Percentiles rank a stretch among this genome's conserved stretches.
Evolutionary conservation across 2,113 vertebrate species (phyloP).

Genomic region (Dermatemys mawii): DNA sequence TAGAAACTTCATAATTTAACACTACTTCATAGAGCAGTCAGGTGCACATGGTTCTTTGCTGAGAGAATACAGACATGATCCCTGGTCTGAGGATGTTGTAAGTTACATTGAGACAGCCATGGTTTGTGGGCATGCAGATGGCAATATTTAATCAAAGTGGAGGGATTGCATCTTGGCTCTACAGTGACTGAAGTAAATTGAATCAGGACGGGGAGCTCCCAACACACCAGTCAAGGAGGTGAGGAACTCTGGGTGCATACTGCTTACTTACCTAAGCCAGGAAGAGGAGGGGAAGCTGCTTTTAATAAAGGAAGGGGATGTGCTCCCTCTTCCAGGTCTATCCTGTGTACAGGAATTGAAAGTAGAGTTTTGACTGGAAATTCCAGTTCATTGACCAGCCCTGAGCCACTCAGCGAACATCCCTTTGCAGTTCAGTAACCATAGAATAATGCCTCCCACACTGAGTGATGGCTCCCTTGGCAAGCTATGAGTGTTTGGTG

Average conservation of each 20-base stretch:
- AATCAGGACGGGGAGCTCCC: too few relatives aligned
- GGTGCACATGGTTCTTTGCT: background rate
- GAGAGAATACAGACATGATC: background rate
- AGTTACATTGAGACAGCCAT: background rate
- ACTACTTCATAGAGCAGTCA: background rate
- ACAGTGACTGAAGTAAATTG: too few relatives aligned
- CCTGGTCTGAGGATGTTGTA: conserved; percentile 12
- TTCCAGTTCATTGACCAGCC: background rate
- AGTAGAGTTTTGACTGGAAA: accelerated
- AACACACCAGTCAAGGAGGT: too few relatives aligned
- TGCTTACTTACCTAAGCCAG: too few relatives aligned
- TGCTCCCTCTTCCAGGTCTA: background rate
- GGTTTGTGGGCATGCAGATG: background rate
- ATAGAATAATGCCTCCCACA: too few relatives aligned
- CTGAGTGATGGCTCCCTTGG: too few relatives aligned
- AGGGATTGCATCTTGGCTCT: too few relatives aligned
- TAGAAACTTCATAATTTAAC: background rate
- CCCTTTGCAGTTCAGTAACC: too few relatives aligned
- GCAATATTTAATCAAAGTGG: too few relatives aligned
- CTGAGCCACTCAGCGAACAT: background rate
- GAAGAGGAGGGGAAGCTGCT: background rate
- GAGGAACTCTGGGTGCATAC: too few relatives aligned
- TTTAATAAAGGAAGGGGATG: too few relatives aligned
- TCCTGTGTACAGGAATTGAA: background rate
- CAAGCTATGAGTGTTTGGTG: too few relatives aligned